A percentile compares a stretch with the other conserved stretches of the same genome.
These are phyloP conservation scores for Noctilio leporinus DNA, from an alignment of 2,113 vertebrate genomes.

Conservation along the genomic window DNA sequence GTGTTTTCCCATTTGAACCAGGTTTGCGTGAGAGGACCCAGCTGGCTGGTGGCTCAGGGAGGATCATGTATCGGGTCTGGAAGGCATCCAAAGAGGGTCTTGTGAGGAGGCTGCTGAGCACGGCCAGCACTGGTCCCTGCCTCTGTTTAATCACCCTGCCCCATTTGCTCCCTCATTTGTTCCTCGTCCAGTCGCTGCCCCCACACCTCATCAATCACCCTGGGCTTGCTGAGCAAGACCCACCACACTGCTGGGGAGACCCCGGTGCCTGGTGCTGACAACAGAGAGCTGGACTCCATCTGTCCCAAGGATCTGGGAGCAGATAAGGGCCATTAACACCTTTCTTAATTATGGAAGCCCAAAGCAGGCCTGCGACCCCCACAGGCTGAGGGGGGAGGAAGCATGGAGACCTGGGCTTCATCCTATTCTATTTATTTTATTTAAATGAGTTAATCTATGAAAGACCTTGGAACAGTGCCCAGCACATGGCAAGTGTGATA, in stretches of 20 bases:
- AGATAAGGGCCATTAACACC: slow-evolving; percentile 42
- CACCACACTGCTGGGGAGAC: not conserved
- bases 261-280: not conserved
- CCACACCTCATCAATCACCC: slow-evolving; percentile 50
- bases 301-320: not conserved
- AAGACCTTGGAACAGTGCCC: not conserved
- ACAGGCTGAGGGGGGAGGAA: not conserved
- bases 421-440: not conserved
- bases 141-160: not conserved
- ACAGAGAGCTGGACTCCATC: not conserved
- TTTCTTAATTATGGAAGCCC: slow-evolving; percentile 9
- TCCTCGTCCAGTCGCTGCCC: not conserved
- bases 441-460: not conserved
- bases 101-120: not conserved
- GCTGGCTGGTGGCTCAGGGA: not conserved
- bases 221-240: not conserved
- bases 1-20: not conserved
- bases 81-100: not conserved
- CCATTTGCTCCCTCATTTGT: not conserved
- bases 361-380: not conserved
- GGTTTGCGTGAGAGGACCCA: not conserved
- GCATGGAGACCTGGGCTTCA: not conserved
- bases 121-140: not conserved
- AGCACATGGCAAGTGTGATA: not conserved
- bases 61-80: not conserved